Evolutionary conservation across 2,888 invertebrate genomes (phyloP), one percentile per base, ranked within the genome.

Genomic region (Hemicrepidius hirtus): DNA sequence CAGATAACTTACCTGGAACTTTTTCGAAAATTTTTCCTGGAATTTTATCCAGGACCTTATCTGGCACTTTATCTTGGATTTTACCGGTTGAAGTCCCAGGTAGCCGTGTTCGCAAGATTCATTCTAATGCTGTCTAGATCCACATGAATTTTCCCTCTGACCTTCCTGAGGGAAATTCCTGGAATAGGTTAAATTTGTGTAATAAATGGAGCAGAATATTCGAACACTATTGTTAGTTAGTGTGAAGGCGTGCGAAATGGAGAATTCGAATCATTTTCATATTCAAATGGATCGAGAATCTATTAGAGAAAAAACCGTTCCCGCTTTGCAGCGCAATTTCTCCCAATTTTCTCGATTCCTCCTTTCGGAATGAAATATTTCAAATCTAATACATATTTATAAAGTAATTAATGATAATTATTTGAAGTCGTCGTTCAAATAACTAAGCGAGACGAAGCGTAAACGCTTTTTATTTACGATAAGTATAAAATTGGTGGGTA

Each of bases 101-200:
- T n/a, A n/a, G n/a, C n/a, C n/a, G n/a, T n/a, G n/a, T n/a, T n/a
- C 9, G 32, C 4, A 32, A 32, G 32, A 32, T 32, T 32, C 9
- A 32, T 32, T 32, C 1, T 9, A 32, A 28, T 28, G 40, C 9
- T 2, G 13, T 1, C 13, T 40, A 13, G n/a, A n/a, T 3, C 40
- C 0, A 40, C 13, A 40, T 13, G 13, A 5, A 40, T 18, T 13
- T 53, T 21, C 24, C 53, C 53, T 28, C 9, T 53, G 53, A 53
- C 53, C 53, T 53, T 53, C 53, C 24, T 28, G 3, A 7, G 13
- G 9, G 5, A 13, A 32, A 1, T 28, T 46, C 9, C 28, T 1
- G 53, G 53, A 32, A 53, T 53, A 53, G 28, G 53, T 53, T 32
- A 53, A 12, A 53, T 24, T 53, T 28, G 28, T 32, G n/a, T 28